These are phyloP conservation scores for Spilosoma lubricipeda DNA, from an alignment of 2,888 invertebrate species.

Conservation along the genomic window DNA sequence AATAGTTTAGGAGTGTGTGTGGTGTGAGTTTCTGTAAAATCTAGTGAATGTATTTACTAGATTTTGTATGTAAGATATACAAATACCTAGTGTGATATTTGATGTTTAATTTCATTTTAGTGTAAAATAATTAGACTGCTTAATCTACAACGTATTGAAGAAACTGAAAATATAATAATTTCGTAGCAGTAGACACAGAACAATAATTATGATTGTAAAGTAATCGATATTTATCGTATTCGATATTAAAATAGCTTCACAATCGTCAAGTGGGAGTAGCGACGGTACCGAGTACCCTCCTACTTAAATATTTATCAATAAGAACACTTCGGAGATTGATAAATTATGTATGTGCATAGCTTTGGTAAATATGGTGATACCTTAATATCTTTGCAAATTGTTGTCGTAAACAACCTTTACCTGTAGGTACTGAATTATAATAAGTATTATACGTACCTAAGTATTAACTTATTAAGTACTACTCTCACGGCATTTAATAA, in stretches of 20 bases:
- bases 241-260: neutral
- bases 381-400: neutral
- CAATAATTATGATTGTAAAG: neutral
- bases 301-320: neutral
- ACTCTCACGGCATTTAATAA: neutral
- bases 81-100: too few species aligned
- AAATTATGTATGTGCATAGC: slow-evolving; percentile 1
- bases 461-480: too few species aligned
- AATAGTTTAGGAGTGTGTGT: too few species aligned
- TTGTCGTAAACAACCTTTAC: neutral
- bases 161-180: neutral
- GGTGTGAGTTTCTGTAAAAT: too few species aligned
- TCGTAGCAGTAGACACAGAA: neutral
- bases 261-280: neutral
- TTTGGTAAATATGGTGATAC: neutral
- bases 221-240: neutral
- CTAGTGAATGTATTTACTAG: too few species aligned
- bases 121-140: too few species aligned
- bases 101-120: too few species aligned
- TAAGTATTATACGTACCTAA: neutral
- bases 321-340: neutral
- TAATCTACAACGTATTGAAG: neutral
- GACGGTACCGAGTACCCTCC: neutral
- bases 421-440: neutral
- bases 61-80: too few species aligned